Percentiles rank a stretch among this genome's conserved stretches.
Conservation (phyloP, 2,888 invertebrate genomes). For the Cabera pusaria region DNA sequence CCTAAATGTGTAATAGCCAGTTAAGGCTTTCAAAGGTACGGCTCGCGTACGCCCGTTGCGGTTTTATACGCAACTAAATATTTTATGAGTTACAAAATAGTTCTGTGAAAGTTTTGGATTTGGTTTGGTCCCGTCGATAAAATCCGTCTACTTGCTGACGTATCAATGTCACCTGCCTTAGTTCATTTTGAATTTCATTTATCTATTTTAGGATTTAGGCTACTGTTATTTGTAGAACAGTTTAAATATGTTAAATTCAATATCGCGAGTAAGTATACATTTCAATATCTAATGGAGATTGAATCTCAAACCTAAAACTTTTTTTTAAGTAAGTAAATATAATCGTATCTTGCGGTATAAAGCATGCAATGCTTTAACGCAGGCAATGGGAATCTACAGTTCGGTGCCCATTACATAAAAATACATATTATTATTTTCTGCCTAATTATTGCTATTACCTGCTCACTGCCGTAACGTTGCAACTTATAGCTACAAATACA, state of each 20-base stretch:
- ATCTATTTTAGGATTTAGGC: no score
- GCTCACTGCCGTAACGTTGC: conserved; percentile 47
- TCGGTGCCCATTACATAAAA: conserved; percentile 56
- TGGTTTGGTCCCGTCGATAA: conserved; percentile 54
- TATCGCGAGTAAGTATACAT: no score
- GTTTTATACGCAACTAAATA: conserved; percentile 75
- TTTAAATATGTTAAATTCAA: no score
- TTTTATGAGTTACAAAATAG: conserved; percentile 77
- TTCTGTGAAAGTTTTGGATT: conserved; percentile 57
- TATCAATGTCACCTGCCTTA: conserved; percentile 35
- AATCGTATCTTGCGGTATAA: no score
- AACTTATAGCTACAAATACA: conserved; percentile 56
- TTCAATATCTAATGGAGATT: no score
- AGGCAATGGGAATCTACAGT: conserved; percentile 39
- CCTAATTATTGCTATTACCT: conserved; percentile 64
- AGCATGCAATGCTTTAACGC: no score
- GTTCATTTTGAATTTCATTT: conserved; percentile 19
- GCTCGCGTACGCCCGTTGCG: conserved; percentile 59
- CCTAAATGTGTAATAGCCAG: conserved; percentile 69
- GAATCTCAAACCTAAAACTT: no score
- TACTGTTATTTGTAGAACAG: no score
- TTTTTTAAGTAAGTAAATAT: no score
- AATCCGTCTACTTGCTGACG: conserved; percentile 39
- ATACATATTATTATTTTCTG: conserved; percentile 63
- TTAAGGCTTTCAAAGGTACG: conserved; percentile 72